phyloP scores from a whole-genome alignment of 2,797 vertebrate genomes.

The Phrynocephalus vlangalii region DNA sequence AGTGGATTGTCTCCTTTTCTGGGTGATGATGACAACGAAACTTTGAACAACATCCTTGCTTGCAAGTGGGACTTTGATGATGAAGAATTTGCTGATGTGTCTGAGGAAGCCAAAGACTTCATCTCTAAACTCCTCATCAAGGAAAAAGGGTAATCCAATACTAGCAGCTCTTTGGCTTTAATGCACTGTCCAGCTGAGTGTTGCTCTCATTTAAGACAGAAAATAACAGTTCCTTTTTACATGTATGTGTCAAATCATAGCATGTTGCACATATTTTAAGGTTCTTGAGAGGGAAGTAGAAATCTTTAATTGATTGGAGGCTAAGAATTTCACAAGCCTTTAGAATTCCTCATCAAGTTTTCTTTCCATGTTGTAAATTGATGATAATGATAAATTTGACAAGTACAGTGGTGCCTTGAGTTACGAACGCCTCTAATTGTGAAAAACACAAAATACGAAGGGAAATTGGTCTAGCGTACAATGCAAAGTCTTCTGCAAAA shows the following conservation, averaged over 20 bases:
- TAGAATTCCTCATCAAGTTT: too few relatives aligned
- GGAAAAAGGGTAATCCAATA: slow-evolving; percentile 88
- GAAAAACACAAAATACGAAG: too few relatives aligned
- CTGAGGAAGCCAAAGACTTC: slow-evolving; percentile 94
- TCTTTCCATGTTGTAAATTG: too few relatives aligned
- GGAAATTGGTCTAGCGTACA: too few relatives aligned
- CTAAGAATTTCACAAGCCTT: too few relatives aligned
- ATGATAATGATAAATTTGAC: too few relatives aligned
- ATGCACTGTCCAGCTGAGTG: background rate
- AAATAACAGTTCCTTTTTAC: background rate
- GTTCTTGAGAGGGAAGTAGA: too few relatives aligned
- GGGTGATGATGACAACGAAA: slow-evolving; percentile 95
- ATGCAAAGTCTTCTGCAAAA: too few relatives aligned
- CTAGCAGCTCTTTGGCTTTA: background rate
- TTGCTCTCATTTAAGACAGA: background rate
- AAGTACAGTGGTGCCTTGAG: too few relatives aligned
- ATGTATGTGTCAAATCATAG: background rate
- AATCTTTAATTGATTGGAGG: too few relatives aligned
- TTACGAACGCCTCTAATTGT: too few relatives aligned
- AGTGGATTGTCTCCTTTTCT: slow-evolving; percentile 96
- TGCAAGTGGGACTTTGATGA: slow-evolving; percentile 95
- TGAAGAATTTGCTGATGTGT: slow-evolving; percentile 89
- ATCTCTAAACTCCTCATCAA: slow-evolving; percentile 94
- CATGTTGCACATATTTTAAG: background rate
- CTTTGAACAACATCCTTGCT: slow-evolving; percentile 93